phyloP scores from a whole-genome alignment of 2,113 vertebrate species.

The Protomyctophum bolini region DNA sequence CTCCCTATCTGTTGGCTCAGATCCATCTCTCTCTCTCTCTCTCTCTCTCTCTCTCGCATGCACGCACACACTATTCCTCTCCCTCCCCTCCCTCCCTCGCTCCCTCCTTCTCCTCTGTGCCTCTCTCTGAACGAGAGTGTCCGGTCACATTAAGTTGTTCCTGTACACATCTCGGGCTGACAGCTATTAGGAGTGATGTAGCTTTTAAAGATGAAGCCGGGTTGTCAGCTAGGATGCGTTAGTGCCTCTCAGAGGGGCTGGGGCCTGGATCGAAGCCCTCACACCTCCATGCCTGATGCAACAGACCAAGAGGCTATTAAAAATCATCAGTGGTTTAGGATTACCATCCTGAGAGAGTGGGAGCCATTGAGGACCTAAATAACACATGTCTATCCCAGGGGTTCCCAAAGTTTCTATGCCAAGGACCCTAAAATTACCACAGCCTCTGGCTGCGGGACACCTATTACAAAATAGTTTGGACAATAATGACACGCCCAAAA shows the following conservation, averaged over 20 bases:
- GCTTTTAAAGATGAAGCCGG: slow-evolving; percentile 45
- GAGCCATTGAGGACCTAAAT: no score
- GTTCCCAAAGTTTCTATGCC: no score
- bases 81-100: not conserved
- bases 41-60: slow-evolving; percentile 1
- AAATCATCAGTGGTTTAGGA: slow-evolving; percentile 20
- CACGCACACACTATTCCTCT: not conserved
- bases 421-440: no score
- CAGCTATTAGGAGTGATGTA: slow-evolving; percentile 46
- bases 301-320: slow-evolving; percentile 23
- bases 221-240: slow-evolving; percentile 33
- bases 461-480: no score
- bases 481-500: no score
- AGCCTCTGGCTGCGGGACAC: no score
- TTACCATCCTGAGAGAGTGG: no score
- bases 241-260: slow-evolving; percentile 13
- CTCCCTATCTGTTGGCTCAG: slow-evolving; percentile 3
- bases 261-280: slow-evolving; percentile 27
- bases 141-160: slow-evolving; percentile 12
- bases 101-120: not conserved
- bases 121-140: not conserved
- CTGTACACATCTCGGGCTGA: slow-evolving; percentile 40
- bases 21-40: not conserved
- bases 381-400: no score
- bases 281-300: slow-evolving; percentile 46